phyloP scores from a whole-genome alignment of 1,140 invertebrate species.

The Geopemphigus sp. region DNA sequence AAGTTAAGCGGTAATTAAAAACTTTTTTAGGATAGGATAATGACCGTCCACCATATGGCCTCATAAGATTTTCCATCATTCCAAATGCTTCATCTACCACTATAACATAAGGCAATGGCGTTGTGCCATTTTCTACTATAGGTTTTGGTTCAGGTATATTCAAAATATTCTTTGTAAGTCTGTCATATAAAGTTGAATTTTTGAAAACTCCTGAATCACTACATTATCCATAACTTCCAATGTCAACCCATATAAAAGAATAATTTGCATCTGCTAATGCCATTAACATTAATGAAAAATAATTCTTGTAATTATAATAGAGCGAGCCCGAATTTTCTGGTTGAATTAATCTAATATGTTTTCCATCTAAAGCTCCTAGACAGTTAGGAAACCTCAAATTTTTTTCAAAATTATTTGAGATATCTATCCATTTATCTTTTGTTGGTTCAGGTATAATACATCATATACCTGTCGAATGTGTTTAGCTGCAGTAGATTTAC shows the following conservation, averaged over 20 bases:
- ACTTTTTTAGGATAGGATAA: slow-evolving; percentile 48
- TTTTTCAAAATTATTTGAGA: too few species aligned
- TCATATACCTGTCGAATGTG: too few species aligned
- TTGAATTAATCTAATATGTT: too few species aligned
- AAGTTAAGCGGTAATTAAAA: slow-evolving; percentile 55
- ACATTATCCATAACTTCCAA: slow-evolving; percentile 47
- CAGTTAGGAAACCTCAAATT: too few species aligned
- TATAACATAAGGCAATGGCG: slow-evolving; percentile 51
- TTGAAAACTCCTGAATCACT: slow-evolving; percentile 48
- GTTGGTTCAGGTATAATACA: too few species aligned
- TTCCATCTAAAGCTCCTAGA: too few species aligned
- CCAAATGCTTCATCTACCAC: slow-evolving; percentile 57
- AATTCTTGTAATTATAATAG: too few species aligned
- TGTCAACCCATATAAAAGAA: slow-evolving; percentile 47
- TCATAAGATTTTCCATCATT: slow-evolving; percentile 54
- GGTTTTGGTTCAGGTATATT: slow-evolving; percentile 19
- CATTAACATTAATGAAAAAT: too few species aligned
- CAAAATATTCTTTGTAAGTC: slow-evolving; percentile 8
- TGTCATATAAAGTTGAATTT: slow-evolving; percentile 16
- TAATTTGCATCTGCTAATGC: slow-evolving; percentile 46
- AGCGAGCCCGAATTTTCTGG: too few species aligned
- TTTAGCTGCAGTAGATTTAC: too few species aligned
- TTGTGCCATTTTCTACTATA: neutral
- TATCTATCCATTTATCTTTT: too few species aligned
- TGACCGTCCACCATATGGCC: slow-evolving; percentile 48